Conservation (phyloP, 2,113 vertebrate species). For the Strix uralensis region DNA sequence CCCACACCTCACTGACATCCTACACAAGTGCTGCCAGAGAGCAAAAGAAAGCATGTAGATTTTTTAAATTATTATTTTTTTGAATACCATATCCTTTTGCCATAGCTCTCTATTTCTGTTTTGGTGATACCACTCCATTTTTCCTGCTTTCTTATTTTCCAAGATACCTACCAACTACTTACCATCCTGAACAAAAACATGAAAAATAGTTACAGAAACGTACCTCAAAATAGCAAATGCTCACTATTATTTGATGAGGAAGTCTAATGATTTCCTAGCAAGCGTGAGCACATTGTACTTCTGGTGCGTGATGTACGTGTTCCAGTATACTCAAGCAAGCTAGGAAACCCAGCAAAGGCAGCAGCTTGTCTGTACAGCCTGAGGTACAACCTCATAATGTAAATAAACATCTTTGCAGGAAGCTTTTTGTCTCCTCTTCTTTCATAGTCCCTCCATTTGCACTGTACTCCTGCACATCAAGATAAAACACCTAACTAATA, state of each 20-base stretch:
- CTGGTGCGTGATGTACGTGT: neutral
- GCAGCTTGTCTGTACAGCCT: neutral
- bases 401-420: constrained; percentile 22
- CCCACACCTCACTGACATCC: neutral
- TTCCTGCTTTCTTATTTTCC: neutral
- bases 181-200: neutral
- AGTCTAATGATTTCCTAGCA: neutral
- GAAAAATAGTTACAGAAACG: neutral
- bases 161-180: neutral
- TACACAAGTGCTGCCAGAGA: neutral
- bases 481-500: neutral
- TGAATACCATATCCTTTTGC: neutral
- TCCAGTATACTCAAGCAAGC: neutral
- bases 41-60: neutral
- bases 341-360: neutral
- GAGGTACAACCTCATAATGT: neutral
- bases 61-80: neutral
- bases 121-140: neutral
- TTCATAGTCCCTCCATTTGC: neutral
- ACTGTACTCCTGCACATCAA: neutral
- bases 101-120: neutral
- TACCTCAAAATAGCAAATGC: neutral
- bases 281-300: neutral
- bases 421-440: constrained; percentile 3
- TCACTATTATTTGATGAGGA: neutral